phyloP scores from a whole-genome alignment of 53 echinoderm and acorn worm species.

The Glandiceps talaboti region DNA sequence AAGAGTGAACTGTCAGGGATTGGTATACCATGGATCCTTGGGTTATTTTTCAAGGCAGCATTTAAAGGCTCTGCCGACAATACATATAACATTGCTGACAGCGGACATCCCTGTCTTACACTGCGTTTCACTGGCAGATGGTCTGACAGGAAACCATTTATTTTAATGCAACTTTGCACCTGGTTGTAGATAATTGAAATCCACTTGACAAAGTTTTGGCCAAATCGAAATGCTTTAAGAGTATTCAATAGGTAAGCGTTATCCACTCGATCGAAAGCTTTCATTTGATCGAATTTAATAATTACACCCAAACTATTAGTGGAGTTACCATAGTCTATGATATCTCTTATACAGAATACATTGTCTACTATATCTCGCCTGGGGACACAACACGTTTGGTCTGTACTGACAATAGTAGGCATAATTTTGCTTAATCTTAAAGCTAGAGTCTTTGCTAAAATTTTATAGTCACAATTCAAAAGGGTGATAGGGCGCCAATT shows the following conservation, averaged over 20 bases:
- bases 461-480: slow-evolving; percentile 23
- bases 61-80: slow-evolving; percentile 15
- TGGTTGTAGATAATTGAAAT: slow-evolving; percentile 6
- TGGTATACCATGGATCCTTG: slow-evolving; percentile 9
- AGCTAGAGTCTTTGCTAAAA: slow-evolving; percentile 11
- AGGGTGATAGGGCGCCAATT: slow-evolving; percentile 20
- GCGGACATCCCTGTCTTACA: slow-evolving; percentile 14
- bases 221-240: slow-evolving; percentile 6
- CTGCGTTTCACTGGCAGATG: not conserved
- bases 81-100: slow-evolving; percentile 15
- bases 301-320: not conserved
- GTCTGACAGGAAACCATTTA: slow-evolving; percentile 1
- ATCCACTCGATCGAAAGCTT: not conserved
- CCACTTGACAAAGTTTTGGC: slow-evolving; percentile 10
- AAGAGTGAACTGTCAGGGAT: slow-evolving; percentile 15
- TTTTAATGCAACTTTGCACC: slow-evolving; percentile 10
- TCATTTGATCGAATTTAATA: not conserved
- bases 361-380: slow-evolving; percentile 18
- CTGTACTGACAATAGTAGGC: not conserved
- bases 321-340: not conserved
- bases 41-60: not conserved
- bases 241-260: slow-evolving; percentile 6
- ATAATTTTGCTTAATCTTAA: slow-evolving; percentile 11
- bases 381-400: slow-evolving; percentile 22
- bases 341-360: not conserved